Evolutionary conservation across 2,797 vertebrate species (phyloP), one percentile per base, ranked within the genome.

Genomic region (Lagodon rhomboides): DNA sequence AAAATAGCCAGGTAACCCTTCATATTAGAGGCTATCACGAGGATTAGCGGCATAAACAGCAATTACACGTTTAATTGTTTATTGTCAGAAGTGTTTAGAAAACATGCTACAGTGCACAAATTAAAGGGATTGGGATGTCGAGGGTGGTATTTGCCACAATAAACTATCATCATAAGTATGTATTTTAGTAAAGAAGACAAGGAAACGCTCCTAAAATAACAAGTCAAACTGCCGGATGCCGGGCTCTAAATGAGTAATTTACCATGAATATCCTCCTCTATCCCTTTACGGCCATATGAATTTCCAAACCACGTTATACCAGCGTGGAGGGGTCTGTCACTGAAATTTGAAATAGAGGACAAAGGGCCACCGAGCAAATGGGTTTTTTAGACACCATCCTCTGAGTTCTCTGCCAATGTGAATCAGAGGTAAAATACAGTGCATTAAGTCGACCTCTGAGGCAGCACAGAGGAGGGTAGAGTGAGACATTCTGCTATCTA

Each of bases 21-120:
- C 92, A 89, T 79, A 93, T 95, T 94, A 94, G 89, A 84, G 87
- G 93, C 89, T 93, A 94, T 95, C 92, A 85, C 60, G 38, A 72
- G 91, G 93, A 94, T 95, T 93, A 92, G 83, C 74, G 78, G 87
- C 86, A 91, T 94, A 92, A 93, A 95, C 91, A 94, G 83, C 89
- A 92, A 93, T 94, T 93, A 93, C 92, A 91, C 87, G 88, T 94
- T 91, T 93, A 92, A 94, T 95, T 95, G 93, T 94, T 95, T 92
- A 93, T 91, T 87, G 92, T 90, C 80, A 87, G 87, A 75, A 79
- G 86, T 65, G 79, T 91, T 94, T 88, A 77, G 75, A 88, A 76
- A 87, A 91, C 63, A 86, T 55, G 79, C 47, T 53, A 88, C 54
- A 75, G 30, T 59, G 68, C 69, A 73, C 83, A 77, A 89, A 91